phyloP scores from a whole-genome alignment of 2,888 invertebrate species.

The Drepana falcataria region DNA sequence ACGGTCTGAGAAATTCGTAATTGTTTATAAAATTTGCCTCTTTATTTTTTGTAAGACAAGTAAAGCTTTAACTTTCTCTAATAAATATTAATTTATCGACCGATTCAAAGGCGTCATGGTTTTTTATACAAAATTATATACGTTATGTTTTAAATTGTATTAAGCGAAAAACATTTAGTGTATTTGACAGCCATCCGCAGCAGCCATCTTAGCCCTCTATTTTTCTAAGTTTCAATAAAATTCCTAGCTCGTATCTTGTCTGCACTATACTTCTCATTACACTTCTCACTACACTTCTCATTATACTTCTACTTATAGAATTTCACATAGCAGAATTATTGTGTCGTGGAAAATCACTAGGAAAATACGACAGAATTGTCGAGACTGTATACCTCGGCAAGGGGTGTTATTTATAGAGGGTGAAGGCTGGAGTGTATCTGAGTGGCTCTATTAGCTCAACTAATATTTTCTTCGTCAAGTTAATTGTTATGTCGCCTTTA shows the following conservation, averaged over 20 bases:
- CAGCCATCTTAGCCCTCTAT: too few species aligned
- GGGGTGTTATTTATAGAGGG: conserved; percentile 72
- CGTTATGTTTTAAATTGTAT: too few species aligned
- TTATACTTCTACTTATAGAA: conserved; percentile 66
- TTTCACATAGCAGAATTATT: conserved; percentile 26
- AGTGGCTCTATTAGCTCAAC: conserved; percentile 72
- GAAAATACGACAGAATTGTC: conserved; percentile 70
- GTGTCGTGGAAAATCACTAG: conserved; percentile 60
- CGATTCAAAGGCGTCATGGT: too few species aligned
- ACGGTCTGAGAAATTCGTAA: conserved; percentile 63
- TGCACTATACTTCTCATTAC: conserved; percentile 40
- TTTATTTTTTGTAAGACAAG: conserved; percentile 13
- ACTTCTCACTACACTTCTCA: conserved; percentile 46
- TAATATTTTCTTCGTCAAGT: conserved; percentile 74
- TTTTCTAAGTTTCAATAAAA: too few species aligned
- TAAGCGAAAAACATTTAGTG: too few species aligned
- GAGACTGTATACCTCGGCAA: conserved; percentile 44
- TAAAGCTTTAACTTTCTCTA: too few species aligned
- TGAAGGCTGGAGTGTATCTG: conserved; percentile 65
- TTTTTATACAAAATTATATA: too few species aligned
- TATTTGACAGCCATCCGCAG: too few species aligned
- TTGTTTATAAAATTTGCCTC: conserved; percentile 57
- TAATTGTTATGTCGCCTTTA: conserved; percentile 76
- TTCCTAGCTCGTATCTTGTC: too few species aligned
- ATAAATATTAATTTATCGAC: too few species aligned